phyloP scores from a whole-genome alignment of 2,113 vertebrate species.

The Acanthisitta chloris region DNA sequence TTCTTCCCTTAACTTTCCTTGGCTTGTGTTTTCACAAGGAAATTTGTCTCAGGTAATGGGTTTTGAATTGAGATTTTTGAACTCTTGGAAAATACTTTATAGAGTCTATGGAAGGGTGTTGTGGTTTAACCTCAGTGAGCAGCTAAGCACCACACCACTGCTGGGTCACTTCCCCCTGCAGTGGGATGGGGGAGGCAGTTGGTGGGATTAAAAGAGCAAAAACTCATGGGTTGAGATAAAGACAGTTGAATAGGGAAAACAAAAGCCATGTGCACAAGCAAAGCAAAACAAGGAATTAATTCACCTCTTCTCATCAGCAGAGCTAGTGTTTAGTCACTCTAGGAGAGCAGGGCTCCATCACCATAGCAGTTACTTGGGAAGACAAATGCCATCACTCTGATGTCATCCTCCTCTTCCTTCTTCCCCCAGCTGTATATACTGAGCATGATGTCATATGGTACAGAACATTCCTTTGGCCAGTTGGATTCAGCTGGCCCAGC shows the following conservation, averaged over 20 bases:
- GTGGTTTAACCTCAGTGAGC: neutral
- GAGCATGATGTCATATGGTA: neutral
- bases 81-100: neutral
- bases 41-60: neutral
- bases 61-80: neutral
- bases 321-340: neutral
- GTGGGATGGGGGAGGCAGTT: neutral
- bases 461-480: neutral
- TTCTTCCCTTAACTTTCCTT: neutral
- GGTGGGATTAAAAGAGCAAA: neutral
- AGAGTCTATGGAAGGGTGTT: neutral
- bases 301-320: rapidly evolving
- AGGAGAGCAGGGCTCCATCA: neutral
- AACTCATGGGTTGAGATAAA: neutral
- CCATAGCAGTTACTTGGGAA: neutral
- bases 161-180: neutral
- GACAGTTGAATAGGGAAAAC: neutral
- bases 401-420: neutral
- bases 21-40: neutral
- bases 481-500: neutral
- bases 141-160: neutral
- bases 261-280: neutral
- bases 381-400: rapidly evolving
- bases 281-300: neutral
- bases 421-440: neutral